phyloP scores from a whole-genome alignment of 2,888 invertebrate species.

The Platycheirus albimanus region DNA sequence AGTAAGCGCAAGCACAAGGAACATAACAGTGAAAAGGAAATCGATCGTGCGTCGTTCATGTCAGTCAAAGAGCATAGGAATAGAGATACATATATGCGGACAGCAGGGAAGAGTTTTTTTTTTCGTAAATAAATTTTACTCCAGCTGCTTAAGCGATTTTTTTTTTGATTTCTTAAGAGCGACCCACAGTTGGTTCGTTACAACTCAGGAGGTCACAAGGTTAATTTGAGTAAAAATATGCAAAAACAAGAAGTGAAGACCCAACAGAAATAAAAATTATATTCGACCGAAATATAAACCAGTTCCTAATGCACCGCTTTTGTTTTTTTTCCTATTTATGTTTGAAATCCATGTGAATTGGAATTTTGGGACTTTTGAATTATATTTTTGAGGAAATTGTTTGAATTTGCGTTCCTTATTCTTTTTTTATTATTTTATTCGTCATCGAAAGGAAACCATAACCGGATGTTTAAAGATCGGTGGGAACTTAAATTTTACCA shows the following conservation, averaged over 20 bases:
- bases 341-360: neutral
- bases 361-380: conserved; percentile 31
- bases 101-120: neutral
- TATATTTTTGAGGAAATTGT: conserved; percentile 36
- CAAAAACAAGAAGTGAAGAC: conserved; percentile 41
- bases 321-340: no score
- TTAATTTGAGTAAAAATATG: conserved; percentile 67
- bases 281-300: conserved; percentile 18
- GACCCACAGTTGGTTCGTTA: conserved; percentile 37
- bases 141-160: conserved; percentile 29
- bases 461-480: conserved; percentile 2
- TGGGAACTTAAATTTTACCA: neutral
- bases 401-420: neutral
- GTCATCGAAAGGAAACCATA: neutral
- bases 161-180: no score
- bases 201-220: conserved; percentile 68
- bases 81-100: neutral
- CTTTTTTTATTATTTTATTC: neutral
- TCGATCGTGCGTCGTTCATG: conserved; percentile 60
- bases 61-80: conserved; percentile 4
- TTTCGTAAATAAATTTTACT: conserved; percentile 2
- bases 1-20: neutral
- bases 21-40: conserved; percentile 29
- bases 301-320: conserved; percentile 26
- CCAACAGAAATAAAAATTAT: conserved; percentile 13